Conservation (phyloP, 2,888 invertebrate genomes). For the Agrotis puta region DNA sequence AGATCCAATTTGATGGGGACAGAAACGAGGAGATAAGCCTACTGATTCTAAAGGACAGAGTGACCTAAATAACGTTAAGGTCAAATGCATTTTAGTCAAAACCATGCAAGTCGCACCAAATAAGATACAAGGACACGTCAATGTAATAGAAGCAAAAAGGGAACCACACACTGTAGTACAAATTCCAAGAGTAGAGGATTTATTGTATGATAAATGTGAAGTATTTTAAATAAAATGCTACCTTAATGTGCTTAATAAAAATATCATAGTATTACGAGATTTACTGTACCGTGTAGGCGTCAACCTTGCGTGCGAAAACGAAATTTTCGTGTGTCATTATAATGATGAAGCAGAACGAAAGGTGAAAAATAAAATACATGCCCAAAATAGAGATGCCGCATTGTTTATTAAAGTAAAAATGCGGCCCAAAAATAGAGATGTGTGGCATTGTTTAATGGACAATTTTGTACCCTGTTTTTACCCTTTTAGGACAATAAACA, state of each 20-base stretch:
- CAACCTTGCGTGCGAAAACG: conserved; percentile 63
- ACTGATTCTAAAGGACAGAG: conserved; percentile 5
- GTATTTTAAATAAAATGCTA: conserved; percentile 23
- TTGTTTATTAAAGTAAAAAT: conserved; percentile 40
- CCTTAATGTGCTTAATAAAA: conserved; percentile 35
- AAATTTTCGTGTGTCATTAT: conserved; percentile 51
- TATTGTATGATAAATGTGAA: not conserved
- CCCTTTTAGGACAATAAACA: conserved; percentile 56
- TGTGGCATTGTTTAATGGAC: conserved; percentile 23
- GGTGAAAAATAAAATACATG: conserved; percentile 32
- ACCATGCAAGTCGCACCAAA: conserved; percentile 10
- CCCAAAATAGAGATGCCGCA: conserved; percentile 35
- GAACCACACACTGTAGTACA: not conserved
- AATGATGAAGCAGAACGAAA: conserved; percentile 49
- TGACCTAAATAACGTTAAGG: conserved; percentile 35
- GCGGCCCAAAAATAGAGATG: conserved; percentile 36
- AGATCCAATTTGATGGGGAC: not conserved
- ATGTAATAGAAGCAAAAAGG: not conserved
- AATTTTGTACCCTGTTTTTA: conserved; percentile 24
- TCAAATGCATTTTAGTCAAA: conserved; percentile 6
- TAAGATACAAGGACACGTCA: not conserved
- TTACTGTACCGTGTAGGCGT: conserved; percentile 51
- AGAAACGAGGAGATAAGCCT: conserved; percentile 1
- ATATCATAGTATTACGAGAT: conserved; percentile 41
- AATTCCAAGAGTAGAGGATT: not conserved